These are phyloP conservation scores for Ptilonorhynchus violaceus DNA, from an alignment of 2,113 vertebrate species.

Conservation along the genomic window DNA sequence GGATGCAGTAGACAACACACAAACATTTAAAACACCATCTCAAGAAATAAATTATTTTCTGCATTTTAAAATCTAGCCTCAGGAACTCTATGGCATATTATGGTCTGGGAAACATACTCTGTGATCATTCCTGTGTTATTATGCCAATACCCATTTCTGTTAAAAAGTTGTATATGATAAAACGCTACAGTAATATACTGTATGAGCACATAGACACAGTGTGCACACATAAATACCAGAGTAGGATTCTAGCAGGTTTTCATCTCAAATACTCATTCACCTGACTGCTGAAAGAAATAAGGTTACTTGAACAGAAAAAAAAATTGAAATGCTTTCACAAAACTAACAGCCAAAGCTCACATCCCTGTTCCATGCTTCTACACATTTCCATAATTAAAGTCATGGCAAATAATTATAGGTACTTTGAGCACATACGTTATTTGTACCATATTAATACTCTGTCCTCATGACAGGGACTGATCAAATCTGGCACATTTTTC, in stretches of 20 bases:
- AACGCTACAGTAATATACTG: rapidly evolving
- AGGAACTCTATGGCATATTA: not conserved
- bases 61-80: not conserved
- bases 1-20: not conserved
- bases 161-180: not conserved
- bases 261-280: not conserved
- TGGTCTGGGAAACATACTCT: not conserved
- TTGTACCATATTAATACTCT: not conserved
- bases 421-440: not conserved
- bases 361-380: not conserved
- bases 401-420: not conserved
- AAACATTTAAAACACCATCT: not conserved
- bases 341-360: not conserved
- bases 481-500: not conserved
- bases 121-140: not conserved
- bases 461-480: not conserved
- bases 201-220: not conserved
- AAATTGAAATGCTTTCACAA: not conserved
- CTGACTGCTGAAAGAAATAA: not conserved
- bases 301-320: not conserved
- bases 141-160: not conserved
- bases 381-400: not conserved
- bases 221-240: not conserved
- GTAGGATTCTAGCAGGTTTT: not conserved
- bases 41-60: not conserved